Evolutionary conservation across 2,113 vertebrate species (phyloP).

Genomic region (Chlorocebus sabaeus): DNA sequence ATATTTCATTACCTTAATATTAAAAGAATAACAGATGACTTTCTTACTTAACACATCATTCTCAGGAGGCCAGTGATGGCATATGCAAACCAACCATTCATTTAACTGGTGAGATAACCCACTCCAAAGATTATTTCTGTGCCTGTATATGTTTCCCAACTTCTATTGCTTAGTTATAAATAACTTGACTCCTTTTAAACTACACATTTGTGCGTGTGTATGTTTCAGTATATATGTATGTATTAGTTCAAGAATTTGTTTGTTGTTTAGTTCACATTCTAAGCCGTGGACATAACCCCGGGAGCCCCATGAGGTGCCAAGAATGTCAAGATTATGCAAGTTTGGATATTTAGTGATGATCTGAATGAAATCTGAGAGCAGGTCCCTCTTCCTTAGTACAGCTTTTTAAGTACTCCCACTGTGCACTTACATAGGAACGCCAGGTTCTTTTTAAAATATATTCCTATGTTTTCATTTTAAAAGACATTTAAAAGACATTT

Average conservation of each 20-base stretch:
- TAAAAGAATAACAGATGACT: neutral
- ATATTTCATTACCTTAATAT: neutral
- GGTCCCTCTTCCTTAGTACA: neutral
- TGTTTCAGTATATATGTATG: neutral
- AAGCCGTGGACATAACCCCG: fast-evolving
- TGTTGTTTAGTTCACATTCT: neutral
- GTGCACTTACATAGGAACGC: neutral
- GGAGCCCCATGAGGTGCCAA: fast-evolving
- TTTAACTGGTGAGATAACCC: neutral
- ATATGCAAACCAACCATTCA: neutral
- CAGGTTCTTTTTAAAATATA: neutral
- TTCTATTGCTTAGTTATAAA: neutral
- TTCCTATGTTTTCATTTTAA: neutral
- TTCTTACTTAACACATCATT: neutral
- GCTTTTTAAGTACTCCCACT: neutral
- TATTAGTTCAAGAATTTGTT: neutral
- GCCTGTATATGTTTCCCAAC: neutral
- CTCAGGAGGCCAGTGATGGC: neutral
- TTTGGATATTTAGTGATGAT: neutral
- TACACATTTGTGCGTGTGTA: neutral
- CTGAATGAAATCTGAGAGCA: neutral
- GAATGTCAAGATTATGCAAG: neutral
- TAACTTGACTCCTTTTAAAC: neutral
- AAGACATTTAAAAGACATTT: neutral
- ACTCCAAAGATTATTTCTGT: neutral